Conservation (phyloP, 2,888 invertebrate species). For the Mesorhabditis belari region DNA sequence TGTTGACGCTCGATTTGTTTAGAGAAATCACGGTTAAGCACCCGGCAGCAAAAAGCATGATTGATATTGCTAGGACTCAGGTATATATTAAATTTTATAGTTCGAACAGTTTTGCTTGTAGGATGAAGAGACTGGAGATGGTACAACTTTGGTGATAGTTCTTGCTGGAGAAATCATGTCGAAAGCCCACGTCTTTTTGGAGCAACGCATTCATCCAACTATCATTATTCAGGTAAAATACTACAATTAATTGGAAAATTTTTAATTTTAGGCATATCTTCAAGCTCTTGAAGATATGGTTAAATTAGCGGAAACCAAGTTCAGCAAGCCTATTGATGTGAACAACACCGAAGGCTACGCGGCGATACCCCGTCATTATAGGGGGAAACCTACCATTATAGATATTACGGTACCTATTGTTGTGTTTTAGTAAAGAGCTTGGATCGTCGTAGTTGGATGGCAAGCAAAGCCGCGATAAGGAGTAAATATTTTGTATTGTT, state of each 20-base stretch:
- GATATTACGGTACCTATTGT: too few species aligned
- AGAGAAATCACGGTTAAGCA: constrained; percentile 66
- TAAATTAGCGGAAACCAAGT: too few species aligned
- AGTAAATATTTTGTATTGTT: too few species aligned
- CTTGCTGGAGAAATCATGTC: too few species aligned
- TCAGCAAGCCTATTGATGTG: constrained; percentile 53
- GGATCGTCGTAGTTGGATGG: too few species aligned
- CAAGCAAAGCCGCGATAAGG: too few species aligned
- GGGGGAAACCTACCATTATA: too few species aligned
- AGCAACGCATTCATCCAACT: constrained; percentile 93
- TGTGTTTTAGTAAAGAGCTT: too few species aligned
- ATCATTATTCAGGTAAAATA: constrained; percentile 71
- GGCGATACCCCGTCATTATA: too few species aligned
- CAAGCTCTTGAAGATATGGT: constrained; percentile 90
- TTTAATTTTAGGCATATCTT: constrained; percentile 67
- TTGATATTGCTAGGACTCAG: constrained; percentile 97
- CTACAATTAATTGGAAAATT: not conserved
- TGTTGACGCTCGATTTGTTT: not conserved
- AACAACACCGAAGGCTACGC: constrained; percentile 49
- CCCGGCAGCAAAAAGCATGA: constrained; percentile 97
- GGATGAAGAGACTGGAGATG: too few species aligned
- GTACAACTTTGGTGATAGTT: too few species aligned
- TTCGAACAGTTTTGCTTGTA: too few species aligned
- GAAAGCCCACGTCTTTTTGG: constrained; percentile 74
- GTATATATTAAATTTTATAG: not conserved